Evolutionary conservation across 2,797 vertebrate species (phyloP), one percentile per base, ranked within the genome.

Genomic region (Siniperca scherzeri): DNA sequence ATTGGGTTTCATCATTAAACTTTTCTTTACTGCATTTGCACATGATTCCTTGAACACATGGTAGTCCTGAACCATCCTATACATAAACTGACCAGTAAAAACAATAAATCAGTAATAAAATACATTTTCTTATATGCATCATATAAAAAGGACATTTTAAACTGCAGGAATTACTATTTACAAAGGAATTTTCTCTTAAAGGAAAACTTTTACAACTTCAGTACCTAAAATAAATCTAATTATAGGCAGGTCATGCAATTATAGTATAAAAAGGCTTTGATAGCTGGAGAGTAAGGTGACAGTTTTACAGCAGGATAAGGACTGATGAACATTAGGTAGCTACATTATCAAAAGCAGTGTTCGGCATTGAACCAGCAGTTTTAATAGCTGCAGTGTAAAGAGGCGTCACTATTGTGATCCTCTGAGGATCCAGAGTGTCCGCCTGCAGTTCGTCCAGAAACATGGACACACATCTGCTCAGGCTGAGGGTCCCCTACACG

Each of bases 21-120:
- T 30, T 55, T 57, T 87, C 48, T 93, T 90, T 92, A 93, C 92
- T 93, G 88, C 89, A 91, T 92, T 80, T 86, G 70, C 36, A 91
- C 86, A 90, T 87, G 69, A 78, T 90, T 81, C 30, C 52, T 76
- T 38, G 30, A 55, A 81, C 52, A 86, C 44, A 42, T 22, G 2
- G 42, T 46, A 50, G 57, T 46, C 44, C 11, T 53, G 64, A 91
- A 68, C 38, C 70, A 72, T 77, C 17, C 38, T 80, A 57, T 71
- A 91, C 80, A 89, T 30, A 57, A 78, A 74, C 71, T 76, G 40
- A 76, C 77, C 48, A 38, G 59, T 65, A 5, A 80, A 70, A 80
- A 86, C 62, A 30, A 30, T 22, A 36, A 44, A 33, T 80, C 70
- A 44, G 75, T 94, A 88, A 88, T 91, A 92, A 93, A 93, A 94